Percentiles rank a stretch among this genome's conserved stretches.
phyloP scores from a whole-genome alignment of 2,888 invertebrate species.

The Latrodectus hesperus region DNA sequence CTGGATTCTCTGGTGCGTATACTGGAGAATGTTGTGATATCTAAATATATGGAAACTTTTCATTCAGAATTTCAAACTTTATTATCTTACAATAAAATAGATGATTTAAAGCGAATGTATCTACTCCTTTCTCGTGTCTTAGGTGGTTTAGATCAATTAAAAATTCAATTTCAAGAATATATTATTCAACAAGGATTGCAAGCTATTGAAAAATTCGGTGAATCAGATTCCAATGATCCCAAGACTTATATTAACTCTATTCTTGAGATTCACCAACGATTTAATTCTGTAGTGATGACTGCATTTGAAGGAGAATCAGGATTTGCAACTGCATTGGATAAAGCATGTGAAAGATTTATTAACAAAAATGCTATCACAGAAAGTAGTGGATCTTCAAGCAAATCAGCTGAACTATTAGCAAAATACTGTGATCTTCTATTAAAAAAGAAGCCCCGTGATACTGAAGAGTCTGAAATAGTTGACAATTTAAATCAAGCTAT shows the following conservation, averaged over 20 bases:
- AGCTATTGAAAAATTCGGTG: constrained; percentile 95
- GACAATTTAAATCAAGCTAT: constrained; percentile 99
- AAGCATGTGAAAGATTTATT: constrained; percentile 96
- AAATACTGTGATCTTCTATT: constrained; percentile 97
- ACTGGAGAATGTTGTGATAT: constrained; percentile 95
- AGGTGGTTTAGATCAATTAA: constrained; percentile 91
- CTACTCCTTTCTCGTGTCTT: constrained; percentile 91
- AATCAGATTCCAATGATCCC: constrained; percentile 92
- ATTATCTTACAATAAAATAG: constrained; percentile 94
- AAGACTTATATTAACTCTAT: constrained; percentile 97
- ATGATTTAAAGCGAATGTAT: constrained; percentile 96
- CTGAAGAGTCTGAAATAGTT: constrained; percentile 97
- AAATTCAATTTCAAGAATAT: constrained; percentile 92
- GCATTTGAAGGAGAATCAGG: constrained; percentile 98
- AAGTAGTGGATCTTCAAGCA: constrained; percentile 84
- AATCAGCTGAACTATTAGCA: constrained; percentile 96
- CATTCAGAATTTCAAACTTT: constrained; percentile 93
- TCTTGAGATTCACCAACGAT: constrained; percentile 96
- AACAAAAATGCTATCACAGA: constrained; percentile 97
- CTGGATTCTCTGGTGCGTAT: constrained; percentile 89
- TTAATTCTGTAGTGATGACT: constrained; percentile 91
- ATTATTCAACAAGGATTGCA: constrained; percentile 92
- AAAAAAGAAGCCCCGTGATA: constrained; percentile 98
- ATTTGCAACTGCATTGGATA: constrained; percentile 57
- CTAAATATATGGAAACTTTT: constrained; percentile 95